Evolutionary conservation across 2,888 invertebrate genomes (phyloP), one percentile per base, ranked within the genome.

Genomic region (Boloria euphrosyne): DNA sequence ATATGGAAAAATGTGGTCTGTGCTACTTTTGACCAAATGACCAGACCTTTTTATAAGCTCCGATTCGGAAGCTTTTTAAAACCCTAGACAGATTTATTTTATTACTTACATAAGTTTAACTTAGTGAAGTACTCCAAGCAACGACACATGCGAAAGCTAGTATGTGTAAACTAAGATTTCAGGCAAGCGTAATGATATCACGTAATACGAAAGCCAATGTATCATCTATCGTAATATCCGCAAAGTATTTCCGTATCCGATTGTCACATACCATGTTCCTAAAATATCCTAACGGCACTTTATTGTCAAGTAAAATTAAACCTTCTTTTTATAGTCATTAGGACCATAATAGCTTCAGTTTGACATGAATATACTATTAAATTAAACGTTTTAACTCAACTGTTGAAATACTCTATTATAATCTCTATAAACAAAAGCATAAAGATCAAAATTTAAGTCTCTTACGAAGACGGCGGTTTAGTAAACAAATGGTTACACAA

Each of bases 121-220:
- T n/a, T n/a, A n/a, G n/a, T n/a, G n/a, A 38, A 38, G 10, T 10
- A 38, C 31, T 10, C 7, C 2, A 38, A 10, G 10, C 31, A 38
- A 10, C 31, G 31, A 7, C 44, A 57, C 44, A 22, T 57, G 55
- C 22, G 46, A 55, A 55, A 50, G 14, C 46, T n/a, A 27, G 27
- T 31, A 38, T 3, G 43, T 50, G 57, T 58, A 64, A 63, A 46
- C 51, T 57, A 38, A 63, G n/a, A 61, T 31, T 18, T 43, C 10
- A 58, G 54, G 18, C 43, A 58, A 17, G 55, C 63, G 71, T 67
- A 67, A 72, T 62, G 57, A 65, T 69, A 67, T 69, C 66, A 70
- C 67, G 67, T 69, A 71, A 73, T 65, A 67, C 70, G 70, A 73
- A 70, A 71, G 66, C 61, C 54, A 44, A 60, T 49, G 65, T 66